These are phyloP conservation scores for Melolontha melolontha DNA, from an alignment of 2,888 invertebrate species.

Conservation along the genomic window DNA sequence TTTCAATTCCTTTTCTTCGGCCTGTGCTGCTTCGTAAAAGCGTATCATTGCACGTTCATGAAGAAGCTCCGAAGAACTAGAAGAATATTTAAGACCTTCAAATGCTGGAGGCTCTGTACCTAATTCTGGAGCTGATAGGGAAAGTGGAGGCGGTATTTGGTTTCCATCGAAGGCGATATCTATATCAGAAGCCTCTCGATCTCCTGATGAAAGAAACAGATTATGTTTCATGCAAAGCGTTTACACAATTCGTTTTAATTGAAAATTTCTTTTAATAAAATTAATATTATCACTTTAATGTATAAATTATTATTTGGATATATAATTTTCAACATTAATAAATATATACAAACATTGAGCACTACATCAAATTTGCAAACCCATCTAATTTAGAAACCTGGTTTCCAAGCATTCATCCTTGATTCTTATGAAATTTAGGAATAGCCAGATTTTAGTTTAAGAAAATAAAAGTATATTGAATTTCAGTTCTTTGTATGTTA, in stretches of 20 bases:
- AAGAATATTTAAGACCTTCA: conserved; percentile 75
- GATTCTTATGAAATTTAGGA: too few species aligned
- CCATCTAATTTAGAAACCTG: not conserved
- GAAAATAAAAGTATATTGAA: too few species aligned
- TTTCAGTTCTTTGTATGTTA: too few species aligned
- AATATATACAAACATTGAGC: not conserved
- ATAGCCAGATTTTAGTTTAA: too few species aligned
- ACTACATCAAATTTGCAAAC: conserved; percentile 1
- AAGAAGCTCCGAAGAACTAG: conserved; percentile 85
- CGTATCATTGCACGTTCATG: conserved; percentile 86
- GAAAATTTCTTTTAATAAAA: too few species aligned
- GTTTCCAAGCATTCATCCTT: not conserved
- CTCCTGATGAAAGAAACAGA: conserved; percentile 42
- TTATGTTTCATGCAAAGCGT: not conserved
- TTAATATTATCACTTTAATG: not conserved
- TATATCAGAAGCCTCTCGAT: conserved; percentile 55
- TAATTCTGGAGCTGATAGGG: conserved; percentile 85
- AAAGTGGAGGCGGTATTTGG: conserved; percentile 81
- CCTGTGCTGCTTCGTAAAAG: conserved; percentile 81
- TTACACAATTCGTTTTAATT: too few species aligned
- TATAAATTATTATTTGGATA: not conserved
- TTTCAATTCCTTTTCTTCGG: conserved; percentile 75
- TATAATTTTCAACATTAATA: not conserved
- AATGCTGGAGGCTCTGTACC: conserved; percentile 71
- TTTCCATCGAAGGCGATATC: conserved; percentile 76